Evolutionary conservation across 30 jellyfish, hydroid and myxozoan genomes (phyloP).

Genomic region (Pelagia noctiluca): DNA sequence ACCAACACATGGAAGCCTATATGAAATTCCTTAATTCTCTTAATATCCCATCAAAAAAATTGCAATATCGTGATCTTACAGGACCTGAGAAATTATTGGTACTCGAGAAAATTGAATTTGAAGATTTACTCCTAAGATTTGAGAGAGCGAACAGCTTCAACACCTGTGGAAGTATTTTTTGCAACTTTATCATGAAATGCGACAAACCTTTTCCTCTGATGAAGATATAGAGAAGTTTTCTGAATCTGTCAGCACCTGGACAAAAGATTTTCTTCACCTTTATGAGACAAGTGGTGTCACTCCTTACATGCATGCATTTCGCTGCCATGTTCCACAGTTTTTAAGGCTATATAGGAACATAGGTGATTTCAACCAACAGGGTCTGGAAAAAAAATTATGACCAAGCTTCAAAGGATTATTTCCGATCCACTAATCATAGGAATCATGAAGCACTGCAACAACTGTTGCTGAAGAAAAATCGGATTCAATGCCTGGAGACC

Average conservation of each 20-base stretch:
- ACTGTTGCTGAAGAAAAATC: background rate
- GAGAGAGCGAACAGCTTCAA: background rate
- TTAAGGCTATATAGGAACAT: background rate
- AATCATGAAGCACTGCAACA: background rate
- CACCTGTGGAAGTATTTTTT: conserved; percentile 34
- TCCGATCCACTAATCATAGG: background rate
- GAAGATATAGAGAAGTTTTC: conserved; percentile 7
- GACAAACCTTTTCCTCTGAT: background rate
- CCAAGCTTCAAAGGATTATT: background rate
- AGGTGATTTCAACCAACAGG: conserved; percentile 34
- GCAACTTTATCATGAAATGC: background rate
- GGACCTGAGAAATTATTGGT: too few relatives aligned
- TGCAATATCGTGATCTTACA: too few relatives aligned
- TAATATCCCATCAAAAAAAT: background rate
- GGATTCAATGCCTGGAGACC: background rate
- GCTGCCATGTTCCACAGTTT: conserved; percentile 42
- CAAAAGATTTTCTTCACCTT: conserved; percentile 21
- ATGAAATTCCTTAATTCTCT: background rate
- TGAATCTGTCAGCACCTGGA: conserved; percentile 12
- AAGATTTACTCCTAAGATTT: background rate
- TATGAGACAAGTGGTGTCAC: conserved; percentile 11
- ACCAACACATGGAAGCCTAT: too few relatives aligned
- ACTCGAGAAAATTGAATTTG: too few relatives aligned
- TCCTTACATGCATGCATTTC: conserved; percentile 51
- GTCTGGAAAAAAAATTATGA: conserved; percentile 13